Conservation (phyloP, 2,113 vertebrate genomes). For the mouse (Mus musculus) region DNA sequence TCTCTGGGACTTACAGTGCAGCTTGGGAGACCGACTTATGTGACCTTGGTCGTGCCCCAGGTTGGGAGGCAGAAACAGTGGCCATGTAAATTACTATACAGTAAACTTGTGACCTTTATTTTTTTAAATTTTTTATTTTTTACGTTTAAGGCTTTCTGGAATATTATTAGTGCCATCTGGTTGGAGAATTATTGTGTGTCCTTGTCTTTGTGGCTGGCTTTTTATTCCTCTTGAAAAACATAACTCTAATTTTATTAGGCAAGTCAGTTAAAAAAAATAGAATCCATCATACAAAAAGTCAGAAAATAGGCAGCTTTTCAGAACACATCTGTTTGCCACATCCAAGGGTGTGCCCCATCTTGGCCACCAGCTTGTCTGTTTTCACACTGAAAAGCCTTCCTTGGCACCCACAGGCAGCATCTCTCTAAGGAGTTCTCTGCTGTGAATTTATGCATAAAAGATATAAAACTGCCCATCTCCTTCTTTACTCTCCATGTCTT, state of each 20-base stretch:
- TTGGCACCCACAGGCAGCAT: neutral
- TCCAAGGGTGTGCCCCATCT: neutral
- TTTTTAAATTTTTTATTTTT: no score
- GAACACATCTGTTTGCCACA: neutral
- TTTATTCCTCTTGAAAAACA: slow-evolving; percentile 48
- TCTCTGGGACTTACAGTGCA: neutral
- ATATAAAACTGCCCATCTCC: neutral
- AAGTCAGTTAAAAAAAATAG: neutral
- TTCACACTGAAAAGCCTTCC: neutral
- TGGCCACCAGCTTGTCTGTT: neutral
- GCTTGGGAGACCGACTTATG: neutral
- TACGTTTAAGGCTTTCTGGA: neutral
- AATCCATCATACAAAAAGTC: neutral
- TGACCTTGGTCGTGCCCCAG: neutral
- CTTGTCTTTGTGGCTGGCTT: neutral
- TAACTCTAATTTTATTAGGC: slow-evolving; percentile 40
- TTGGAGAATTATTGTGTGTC: neutral
- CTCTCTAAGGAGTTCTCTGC: neutral
- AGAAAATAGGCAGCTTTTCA: neutral
- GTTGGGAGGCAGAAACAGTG: neutral
- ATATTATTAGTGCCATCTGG: neutral
- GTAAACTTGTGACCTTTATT: neutral
- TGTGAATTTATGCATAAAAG: neutral
- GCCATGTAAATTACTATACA: neutral
- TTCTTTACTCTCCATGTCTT: neutral